Percentiles rank a stretch among this genome's conserved stretches.
Conservation (phyloP, 2,797 vertebrate genomes). For the Premnoplex brunnescens region DNA sequence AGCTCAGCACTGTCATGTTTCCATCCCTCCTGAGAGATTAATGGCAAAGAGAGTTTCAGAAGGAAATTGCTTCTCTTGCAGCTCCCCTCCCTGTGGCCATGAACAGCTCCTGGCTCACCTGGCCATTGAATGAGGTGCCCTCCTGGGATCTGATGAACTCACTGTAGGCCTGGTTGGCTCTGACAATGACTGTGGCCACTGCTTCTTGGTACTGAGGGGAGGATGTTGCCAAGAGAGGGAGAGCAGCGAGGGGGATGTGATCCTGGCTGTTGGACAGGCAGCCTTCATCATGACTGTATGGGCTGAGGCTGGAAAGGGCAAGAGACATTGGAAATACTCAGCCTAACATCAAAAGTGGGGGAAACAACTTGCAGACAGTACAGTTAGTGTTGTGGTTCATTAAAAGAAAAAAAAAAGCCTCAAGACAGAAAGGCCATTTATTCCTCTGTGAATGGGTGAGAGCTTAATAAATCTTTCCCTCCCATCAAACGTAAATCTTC, state of each 20-base stretch:
- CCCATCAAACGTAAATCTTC: constrained; percentile 48
- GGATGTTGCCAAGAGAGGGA: constrained; percentile 93
- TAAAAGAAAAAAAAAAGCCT: background rate
- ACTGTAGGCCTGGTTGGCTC: constrained; percentile 93
- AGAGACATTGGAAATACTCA: background rate
- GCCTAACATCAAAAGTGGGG: background rate
- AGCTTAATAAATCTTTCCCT: constrained; percentile 48
- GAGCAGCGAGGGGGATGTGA: constrained; percentile 94
- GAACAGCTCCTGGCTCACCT: constrained; percentile 79
- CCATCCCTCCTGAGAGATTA: background rate
- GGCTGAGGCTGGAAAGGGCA: constrained; percentile 85
- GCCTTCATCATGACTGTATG: constrained; percentile 93
- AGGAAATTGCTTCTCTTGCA: constrained; percentile 15
- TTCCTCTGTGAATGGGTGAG: background rate
- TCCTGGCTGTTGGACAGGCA: constrained; percentile 98
- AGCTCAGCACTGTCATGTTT: background rate
- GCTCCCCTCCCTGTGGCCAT: background rate
- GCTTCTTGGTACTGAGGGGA: constrained; percentile 96
- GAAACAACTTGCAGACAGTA: background rate
- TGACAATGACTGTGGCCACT: constrained; percentile 88
- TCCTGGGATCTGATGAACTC: constrained; percentile 93
- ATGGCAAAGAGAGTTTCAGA: background rate
- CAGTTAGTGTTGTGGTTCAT: background rate
- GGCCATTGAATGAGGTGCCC: constrained; percentile 88
- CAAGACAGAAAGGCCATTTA: constrained; percentile 19